Conservation (phyloP, 2,888 invertebrate genomes). For the Diarsia mendica region DNA sequence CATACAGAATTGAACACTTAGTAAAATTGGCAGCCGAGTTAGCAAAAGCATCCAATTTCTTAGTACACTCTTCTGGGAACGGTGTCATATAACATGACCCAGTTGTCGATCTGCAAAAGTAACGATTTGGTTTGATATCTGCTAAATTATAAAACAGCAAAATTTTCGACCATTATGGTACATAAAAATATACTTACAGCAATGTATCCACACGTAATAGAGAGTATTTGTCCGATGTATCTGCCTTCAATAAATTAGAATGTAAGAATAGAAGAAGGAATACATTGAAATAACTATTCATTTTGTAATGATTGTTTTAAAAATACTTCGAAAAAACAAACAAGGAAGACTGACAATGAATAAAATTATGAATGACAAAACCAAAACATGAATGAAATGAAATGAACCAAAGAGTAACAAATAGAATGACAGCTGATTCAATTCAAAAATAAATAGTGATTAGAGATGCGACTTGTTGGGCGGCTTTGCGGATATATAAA, state of each 20-base stretch:
- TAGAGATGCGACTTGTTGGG: no score
- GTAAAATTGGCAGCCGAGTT: slow-evolving; percentile 90
- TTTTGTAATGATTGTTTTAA: slow-evolving; percentile 29
- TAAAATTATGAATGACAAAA: no score
- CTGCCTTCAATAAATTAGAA: slow-evolving; percentile 62
- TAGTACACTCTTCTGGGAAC: slow-evolving; percentile 74
- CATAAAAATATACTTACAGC: slow-evolving; percentile 24
- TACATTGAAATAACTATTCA: slow-evolving; percentile 54
- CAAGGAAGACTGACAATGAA: not conserved
- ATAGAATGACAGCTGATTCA: no score
- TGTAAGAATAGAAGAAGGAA: slow-evolving; percentile 51
- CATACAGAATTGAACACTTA: slow-evolving; percentile 90
- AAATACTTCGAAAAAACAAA: not conserved
- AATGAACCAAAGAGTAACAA: no score
- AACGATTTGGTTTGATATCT: not conserved
- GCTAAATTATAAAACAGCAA: not conserved
- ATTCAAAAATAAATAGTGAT: no score
- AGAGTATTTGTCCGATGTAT: slow-evolving; percentile 44
- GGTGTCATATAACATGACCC: slow-evolving; percentile 62
- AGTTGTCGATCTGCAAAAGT: slow-evolving; percentile 68
- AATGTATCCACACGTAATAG: slow-evolving; percentile 21
- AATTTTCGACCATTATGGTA: no score
- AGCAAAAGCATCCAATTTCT: slow-evolving; percentile 86
- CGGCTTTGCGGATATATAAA: no score
- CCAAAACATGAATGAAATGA: no score